Conservation (phyloP, 2,797 vertebrate genomes). For the Parauchenoglanis punctatus region DNA sequence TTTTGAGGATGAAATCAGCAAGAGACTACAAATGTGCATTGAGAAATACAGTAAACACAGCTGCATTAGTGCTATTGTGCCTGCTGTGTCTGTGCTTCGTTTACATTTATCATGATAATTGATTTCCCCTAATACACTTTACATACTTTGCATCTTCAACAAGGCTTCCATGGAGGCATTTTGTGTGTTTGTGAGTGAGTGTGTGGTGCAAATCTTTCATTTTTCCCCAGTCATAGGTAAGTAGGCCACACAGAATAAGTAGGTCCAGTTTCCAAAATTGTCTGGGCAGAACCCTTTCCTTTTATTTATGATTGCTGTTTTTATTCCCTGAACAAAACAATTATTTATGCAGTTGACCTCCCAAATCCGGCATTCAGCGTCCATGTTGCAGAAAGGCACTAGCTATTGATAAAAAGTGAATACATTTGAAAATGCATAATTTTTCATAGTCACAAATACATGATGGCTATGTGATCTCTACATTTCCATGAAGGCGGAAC, state of each 20-base stretch:
- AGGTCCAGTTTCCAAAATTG: conserved; percentile 27
- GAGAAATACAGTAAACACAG: background rate
- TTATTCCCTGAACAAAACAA: background rate
- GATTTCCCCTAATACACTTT: background rate
- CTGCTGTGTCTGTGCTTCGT: background rate
- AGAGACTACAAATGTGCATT: background rate
- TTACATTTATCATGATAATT: background rate
- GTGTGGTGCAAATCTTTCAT: conserved; percentile 2
- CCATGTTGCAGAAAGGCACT: background rate
- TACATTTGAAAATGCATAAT: background rate
- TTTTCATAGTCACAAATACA: background rate
- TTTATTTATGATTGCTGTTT: conserved; percentile 17
- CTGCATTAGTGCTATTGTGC: background rate
- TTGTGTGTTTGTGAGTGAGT: background rate
- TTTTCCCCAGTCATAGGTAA: conserved; percentile 24
- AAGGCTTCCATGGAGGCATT: background rate
- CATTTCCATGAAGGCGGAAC: background rate
- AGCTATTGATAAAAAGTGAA: background rate
- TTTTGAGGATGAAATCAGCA: background rate
- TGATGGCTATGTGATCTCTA: background rate
- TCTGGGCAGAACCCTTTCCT: conserved; percentile 12
- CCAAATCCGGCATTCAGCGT: background rate
- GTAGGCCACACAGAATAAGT: conserved; percentile 38
- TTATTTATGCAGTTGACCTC: conserved; percentile 30
- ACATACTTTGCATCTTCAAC: background rate